These are phyloP conservation scores for Meda fulgida DNA, from an alignment of 2,797 vertebrate genomes.

Conservation along the genomic window DNA sequence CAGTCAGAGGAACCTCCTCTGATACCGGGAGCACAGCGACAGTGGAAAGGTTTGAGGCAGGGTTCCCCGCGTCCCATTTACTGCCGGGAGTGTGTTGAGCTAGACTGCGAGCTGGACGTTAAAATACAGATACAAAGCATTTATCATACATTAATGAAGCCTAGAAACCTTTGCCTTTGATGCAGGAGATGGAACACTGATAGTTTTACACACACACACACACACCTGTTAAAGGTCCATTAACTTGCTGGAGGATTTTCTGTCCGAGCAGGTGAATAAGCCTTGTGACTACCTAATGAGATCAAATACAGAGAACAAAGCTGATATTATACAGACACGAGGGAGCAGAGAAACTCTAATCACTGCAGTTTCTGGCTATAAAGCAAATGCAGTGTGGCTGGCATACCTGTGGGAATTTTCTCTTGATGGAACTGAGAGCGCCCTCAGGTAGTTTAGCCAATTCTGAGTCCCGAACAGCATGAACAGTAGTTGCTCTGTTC, in stretches of 20 bases:
- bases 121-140: not conserved
- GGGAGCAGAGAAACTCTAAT: not conserved
- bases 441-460: constrained; percentile 94
- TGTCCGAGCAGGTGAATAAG: constrained; percentile 93
- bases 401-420: constrained; percentile 90
- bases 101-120: constrained; percentile 75
- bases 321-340: not conserved
- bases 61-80: constrained; percentile 84
- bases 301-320: constrained; percentile 27
- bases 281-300: constrained; percentile 89
- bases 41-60: constrained; percentile 84
- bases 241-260: constrained; percentile 95
- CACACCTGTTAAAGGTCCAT: constrained; percentile 80
- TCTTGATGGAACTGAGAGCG: constrained; percentile 92
- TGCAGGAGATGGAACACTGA: not conserved
- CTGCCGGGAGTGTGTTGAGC: constrained; percentile 73
- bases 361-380: not conserved
- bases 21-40: constrained; percentile 84
- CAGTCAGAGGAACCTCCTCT: constrained; percentile 83
- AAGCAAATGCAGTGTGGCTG: not conserved
- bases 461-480: constrained; percentile 93
- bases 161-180: not conserved
- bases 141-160: not conserved
- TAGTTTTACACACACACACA: constrained; percentile 26
- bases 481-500: constrained; percentile 92